Base-by-base conservation (phyloP, 1,140 invertebrate genomes). In the Bathynomus jamesi region DNA sequence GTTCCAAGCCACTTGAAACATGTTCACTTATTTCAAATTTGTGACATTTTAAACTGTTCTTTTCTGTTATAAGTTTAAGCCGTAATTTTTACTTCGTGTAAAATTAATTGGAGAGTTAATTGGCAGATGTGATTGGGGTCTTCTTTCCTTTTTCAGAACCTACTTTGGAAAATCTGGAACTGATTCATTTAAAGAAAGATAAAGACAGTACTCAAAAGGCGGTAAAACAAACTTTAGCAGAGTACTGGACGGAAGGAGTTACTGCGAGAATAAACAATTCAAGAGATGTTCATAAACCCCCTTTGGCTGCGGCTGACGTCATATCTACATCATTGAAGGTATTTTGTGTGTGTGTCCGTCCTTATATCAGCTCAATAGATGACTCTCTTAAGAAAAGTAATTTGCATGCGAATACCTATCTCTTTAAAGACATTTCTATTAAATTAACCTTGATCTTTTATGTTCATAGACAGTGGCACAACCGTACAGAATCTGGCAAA, bases 401-500 rank as follows among this genome's bases (percentile, higher is more conserved):
- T n/a, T n/a, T n/a, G n/a, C n/a, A n/a, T n/a, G n/a, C n/a, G n/a
- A n/a, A 40, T 40, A 40, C 17, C 7, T 40, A 40, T 40, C 7
- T 40, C 7, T 40, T 8, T 28, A 11, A 4, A 17, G 3, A 66
- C 8, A 4, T n/a, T 3, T 29, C 3, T 8, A 29, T 28, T 70
- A 29, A 21, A 40, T 30, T 29, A n/a, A 3, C 0, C 30, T 24
- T n/a, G 27, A 62, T 28, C 5, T 28, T 67, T 30, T 62, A 28
- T 21, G 5, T 2, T 7, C 24, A 31, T 66, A 75, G 73, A 32
- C 69, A 53, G 70, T 75, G 1, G 69, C 69, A 40, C 73, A 75
- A 65, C 73, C 73, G 3, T 75, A 75, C 66, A 63, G 73, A 11
- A 65, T 75, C 61, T 75, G 73, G 73, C 69, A 71, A 69, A 75